Evolutionary conservation across 2,113 vertebrate genomes (phyloP).

Genomic region (Atlantisia rogersi): DNA sequence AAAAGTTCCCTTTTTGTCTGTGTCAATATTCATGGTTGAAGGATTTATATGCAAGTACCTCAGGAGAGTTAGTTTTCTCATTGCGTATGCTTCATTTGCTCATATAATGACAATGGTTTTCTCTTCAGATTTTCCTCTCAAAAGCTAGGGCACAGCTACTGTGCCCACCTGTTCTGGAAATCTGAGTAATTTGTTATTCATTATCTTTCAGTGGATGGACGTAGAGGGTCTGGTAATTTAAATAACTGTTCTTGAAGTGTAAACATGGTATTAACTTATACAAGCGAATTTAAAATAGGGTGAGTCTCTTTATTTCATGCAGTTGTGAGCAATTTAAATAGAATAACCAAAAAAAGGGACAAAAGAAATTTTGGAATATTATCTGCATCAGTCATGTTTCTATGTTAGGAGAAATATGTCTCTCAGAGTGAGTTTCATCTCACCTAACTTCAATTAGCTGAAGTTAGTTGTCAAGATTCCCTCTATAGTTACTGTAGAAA

Average conservation of each 20-base stretch:
- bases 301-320: background rate
- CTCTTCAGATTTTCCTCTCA: background rate
- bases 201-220: background rate
- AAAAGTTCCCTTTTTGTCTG: background rate
- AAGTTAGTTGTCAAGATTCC: background rate
- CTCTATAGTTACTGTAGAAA: background rate
- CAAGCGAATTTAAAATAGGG: background rate
- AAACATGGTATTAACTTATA: background rate
- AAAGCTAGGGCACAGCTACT: background rate
- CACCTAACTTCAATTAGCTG: background rate
- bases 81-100: conserved; percentile 9
- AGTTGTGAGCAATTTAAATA: background rate
- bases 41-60: background rate
- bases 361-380: background rate
- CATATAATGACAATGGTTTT: background rate
- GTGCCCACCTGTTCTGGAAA: background rate
- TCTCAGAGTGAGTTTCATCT: background rate
- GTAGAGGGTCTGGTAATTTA: background rate
- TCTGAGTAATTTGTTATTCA: background rate
- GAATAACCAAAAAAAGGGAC: background rate
- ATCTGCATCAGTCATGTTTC: background rate
- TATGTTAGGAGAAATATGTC: background rate
- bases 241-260: background rate
- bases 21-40: background rate
- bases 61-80: background rate